Base-by-base conservation (phyloP, 2,888 invertebrate genomes). In the Macaria liturata region DNA sequence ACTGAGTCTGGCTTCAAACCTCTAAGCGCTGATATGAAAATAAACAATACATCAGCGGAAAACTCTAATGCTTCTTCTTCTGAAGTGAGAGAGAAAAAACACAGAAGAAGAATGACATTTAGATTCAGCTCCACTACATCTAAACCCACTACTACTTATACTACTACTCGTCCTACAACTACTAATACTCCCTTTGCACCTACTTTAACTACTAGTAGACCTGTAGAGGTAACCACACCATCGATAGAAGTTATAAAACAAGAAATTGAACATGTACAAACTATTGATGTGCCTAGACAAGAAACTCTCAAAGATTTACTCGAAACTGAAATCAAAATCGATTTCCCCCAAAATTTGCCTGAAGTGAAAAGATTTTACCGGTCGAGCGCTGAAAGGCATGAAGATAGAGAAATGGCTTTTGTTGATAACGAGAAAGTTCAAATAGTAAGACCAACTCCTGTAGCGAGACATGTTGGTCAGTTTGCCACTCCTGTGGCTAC, bases 351-450 rank as follows among this genome's bases (percentile, higher is more conserved):
- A 61, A 70, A 75, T 49, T 66, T 70, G 9, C 76, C 82, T 2
- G 83, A 88, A 49, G 75, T 88, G 0, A 82, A 72, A 70, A 75
- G 91, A 54, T 83, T 90, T 65, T 85, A 90, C 39, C 80, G 91
- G 75, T 91, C 91, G 3, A 91, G 91, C 54, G 84, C 82, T 4
- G 91, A 91, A 69, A 81, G 68, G 34, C 71, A 52, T 4, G 55
- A 75, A 50, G 73, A 76, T 0, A 81, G 76, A 70, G 88, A 90
- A 70, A 83, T 86, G 69, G 71, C 78, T 54, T 63, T 83, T 48
- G 71, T 88, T 1, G 88, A 89, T 64, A 85, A 88, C 64, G 86
- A 90, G 55, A 87, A 80, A 66, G 81, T 91, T 32, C 88, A 88
- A 74, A 86, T 91, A 30, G 74, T 90, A 1, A 77, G 88, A 65